These are phyloP conservation scores for Sphyrna mokarran DNA, from an alignment of 2,113 vertebrate species.

Conservation along the genomic window DNA sequence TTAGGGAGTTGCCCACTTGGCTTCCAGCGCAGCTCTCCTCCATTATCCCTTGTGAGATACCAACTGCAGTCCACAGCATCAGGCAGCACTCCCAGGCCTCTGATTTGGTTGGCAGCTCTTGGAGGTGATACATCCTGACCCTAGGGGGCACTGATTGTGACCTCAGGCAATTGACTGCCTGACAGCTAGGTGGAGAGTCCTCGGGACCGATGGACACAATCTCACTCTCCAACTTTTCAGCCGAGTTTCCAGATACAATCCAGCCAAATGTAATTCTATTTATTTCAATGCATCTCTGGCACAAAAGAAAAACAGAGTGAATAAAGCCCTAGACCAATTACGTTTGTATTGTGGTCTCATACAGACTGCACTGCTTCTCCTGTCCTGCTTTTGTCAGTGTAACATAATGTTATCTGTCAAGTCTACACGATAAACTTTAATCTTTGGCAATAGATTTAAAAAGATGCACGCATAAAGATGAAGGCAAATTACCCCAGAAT, in stretches of 20 bases:
- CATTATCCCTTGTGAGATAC: background rate
- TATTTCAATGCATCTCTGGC: background rate
- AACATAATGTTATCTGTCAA: slow-evolving; percentile 28
- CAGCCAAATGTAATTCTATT: background rate
- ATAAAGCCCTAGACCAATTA: background rate
- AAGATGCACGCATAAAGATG: background rate
- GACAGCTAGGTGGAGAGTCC: background rate
- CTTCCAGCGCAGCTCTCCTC: too few relatives aligned
- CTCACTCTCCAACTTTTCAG: background rate
- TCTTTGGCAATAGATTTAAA: background rate
- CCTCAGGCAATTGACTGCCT: too few relatives aligned
- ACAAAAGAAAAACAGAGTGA: background rate
- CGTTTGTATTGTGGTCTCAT: background rate
- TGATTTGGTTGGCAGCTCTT: too few relatives aligned
- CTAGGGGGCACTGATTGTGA: background rate
- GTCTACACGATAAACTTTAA: slow-evolving; percentile 24
- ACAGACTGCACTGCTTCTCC: background rate
- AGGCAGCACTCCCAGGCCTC: too few relatives aligned
- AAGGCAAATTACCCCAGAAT: slow-evolving; percentile 9
- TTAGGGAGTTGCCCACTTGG: background rate
- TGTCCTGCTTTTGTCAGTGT: background rate
- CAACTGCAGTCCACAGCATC: too few relatives aligned
- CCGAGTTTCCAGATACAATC: too few relatives aligned
- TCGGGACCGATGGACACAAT: background rate
- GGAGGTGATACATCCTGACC: background rate